Conservation (phyloP, 2,797 vertebrate genomes). For the Acipenser oxyrinchus region DNA sequence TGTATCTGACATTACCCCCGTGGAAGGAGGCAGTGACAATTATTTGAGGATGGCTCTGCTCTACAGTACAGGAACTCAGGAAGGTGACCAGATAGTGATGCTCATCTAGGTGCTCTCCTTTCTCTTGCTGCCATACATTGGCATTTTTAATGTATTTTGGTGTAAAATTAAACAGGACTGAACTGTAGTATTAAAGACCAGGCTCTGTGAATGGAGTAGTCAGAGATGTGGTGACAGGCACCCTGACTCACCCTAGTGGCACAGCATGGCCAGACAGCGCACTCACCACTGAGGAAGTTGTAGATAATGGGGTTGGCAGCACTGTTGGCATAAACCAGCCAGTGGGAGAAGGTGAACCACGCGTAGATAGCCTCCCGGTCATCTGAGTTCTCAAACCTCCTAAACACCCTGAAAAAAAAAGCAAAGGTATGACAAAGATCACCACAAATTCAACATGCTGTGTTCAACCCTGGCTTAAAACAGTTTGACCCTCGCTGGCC, state of each 20-base stretch:
- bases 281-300: conserved; percentile 43
- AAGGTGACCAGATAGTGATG: no score
- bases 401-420: conserved; percentile 30
- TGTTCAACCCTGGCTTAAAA: not conserved
- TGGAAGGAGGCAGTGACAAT: no score
- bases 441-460: not conserved
- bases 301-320: conserved; percentile 44
- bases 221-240: conserved; percentile 15
- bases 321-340: conserved; percentile 43
- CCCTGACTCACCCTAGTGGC: conserved; percentile 10
- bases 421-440: not conserved
- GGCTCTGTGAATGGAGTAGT: conserved; percentile 19
- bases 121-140: no score
- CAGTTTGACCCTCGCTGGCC: not conserved
- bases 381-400: conserved; percentile 35
- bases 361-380: conserved; percentile 39
- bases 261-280: not conserved
- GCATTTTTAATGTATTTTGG: no score
- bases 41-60: no score
- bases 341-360: conserved; percentile 45
- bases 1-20: no score
- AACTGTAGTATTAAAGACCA: conserved; percentile 12
- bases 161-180: conserved; percentile 9
- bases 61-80: not conserved
- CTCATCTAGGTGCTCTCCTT: no score